Evolutionary conservation across 2,113 vertebrate species (phyloP), one percentile per base, ranked within the genome.

Genomic region (Psephotus haematonotus): DNA sequence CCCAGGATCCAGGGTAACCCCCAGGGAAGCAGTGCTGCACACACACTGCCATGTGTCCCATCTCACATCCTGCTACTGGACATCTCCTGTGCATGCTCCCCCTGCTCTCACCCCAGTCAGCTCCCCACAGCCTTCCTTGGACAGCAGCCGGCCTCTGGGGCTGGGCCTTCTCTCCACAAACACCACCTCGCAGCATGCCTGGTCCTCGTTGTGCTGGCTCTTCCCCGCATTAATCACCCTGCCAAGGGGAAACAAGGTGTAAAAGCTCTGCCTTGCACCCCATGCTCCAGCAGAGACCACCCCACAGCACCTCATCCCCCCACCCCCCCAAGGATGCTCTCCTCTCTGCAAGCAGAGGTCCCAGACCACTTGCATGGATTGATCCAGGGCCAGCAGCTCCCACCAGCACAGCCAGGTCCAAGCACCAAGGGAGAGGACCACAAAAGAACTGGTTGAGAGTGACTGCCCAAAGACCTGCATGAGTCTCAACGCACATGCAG

Each of bases 171-270:
- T 98, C 97, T 98, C 99, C 97, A 99, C 98, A 53, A 98, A 98
- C 91, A 99, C 97, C 91, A 99, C 98, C 94, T 99, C 99, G 31
- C 99, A 99, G 28, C 98, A 99, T 0, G 99, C 99, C 98, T 99
- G 99, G 97, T 99, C 99, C 95, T 99, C 99, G 5, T 99, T 99
- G 97, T 99, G 98, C 97, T 99, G 99, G 97, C 99, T 99, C 98
- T 99, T 99, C 71, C 99, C 99, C 1, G 99, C 99, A 37, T 99
- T 99, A 96, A 99, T 99, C 96, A 99, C 99, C 98, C 99, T 99
- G 98, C 75, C 63, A 2, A 75, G 50, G 88, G 20, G 71, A 71
- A 96, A 68, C 22, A 63, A 39, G 7, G 5, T 4, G 2, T 82
- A 19, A 87, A 68, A 25, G 18, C 28, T 72, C 33, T 13, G 39